A percentile compares a stretch with the other conserved stretches of the same genome.
Evolutionary conservation across 2,113 vertebrate species (phyloP).

Genomic region (Sylvicapra grimmia): DNA sequence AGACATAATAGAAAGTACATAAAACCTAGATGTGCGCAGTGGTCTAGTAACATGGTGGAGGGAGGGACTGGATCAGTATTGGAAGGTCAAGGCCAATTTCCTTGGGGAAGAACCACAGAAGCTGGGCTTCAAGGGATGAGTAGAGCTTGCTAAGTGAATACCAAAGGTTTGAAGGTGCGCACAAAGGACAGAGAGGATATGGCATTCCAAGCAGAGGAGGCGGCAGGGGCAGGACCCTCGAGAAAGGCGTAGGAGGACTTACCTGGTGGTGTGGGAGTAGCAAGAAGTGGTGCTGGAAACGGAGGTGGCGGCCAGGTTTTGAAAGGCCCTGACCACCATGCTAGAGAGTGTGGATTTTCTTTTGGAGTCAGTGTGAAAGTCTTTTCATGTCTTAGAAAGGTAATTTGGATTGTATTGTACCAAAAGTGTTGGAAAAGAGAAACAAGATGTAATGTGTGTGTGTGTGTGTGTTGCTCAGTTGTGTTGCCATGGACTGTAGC

Average conservation of each 20-base stretch:
- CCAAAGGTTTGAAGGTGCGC: neutral
- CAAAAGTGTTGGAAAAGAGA: neutral
- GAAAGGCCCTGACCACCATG: neutral
- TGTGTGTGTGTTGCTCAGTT: neutral
- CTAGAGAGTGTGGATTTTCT: neutral
- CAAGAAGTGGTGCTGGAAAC: neutral
- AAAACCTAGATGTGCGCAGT: neutral
- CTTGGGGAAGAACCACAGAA: neutral
- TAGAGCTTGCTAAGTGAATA: neutral
- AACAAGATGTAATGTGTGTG: neutral
- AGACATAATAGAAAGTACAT: neutral
- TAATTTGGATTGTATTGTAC: neutral
- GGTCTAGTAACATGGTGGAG: neutral
- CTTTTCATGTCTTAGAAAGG: neutral
- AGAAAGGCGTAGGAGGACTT: neutral
- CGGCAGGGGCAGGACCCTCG: neutral
- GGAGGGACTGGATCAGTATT: neutral
- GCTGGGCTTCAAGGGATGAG: neutral
- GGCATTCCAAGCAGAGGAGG: neutral
- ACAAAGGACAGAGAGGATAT: neutral
- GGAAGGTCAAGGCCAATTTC: neutral
- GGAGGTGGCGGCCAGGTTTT: neutral
- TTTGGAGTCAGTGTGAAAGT: neutral
- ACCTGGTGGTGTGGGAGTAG: neutral
- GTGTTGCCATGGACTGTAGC: neutral